phyloP scores from a whole-genome alignment of 2,113 vertebrate genomes.

The Ciconia stormi region DNA sequence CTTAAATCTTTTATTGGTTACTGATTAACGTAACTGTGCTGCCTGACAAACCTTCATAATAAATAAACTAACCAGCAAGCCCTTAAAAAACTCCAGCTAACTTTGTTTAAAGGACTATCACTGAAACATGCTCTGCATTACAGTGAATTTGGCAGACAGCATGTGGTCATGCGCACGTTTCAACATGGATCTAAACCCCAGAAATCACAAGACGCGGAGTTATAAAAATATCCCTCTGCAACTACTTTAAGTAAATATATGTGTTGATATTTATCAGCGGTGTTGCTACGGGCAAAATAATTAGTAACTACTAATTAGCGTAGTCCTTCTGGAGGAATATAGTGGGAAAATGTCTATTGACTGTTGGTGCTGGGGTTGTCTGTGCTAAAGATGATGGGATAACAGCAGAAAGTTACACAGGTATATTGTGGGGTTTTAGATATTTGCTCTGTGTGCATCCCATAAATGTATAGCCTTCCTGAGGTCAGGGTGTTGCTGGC shows the following conservation, averaged over 20 bases:
- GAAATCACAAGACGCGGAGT: conserved; percentile 55
- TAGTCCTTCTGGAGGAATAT: neutral
- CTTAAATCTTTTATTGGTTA: conserved; percentile 72
- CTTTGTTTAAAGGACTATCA: conserved; percentile 56
- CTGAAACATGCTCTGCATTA: conserved; percentile 50
- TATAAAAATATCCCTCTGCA: conserved; percentile 56
- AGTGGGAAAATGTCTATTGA: neutral
- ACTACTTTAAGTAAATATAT: conserved; percentile 63
- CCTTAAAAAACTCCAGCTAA: conserved; percentile 56
- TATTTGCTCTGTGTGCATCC: neutral
- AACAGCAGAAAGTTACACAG: neutral
- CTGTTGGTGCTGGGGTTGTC: neutral
- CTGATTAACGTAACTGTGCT: conserved; percentile 68
- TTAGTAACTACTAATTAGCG: conserved; percentile 11
- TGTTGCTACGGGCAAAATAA: conserved; percentile 24
- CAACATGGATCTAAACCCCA: conserved; percentile 66
- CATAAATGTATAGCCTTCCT: neutral
- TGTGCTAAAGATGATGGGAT: neutral
- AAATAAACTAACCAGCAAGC: conserved; percentile 61
- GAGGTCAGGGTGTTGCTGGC: neutral
- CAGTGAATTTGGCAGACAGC: conserved; percentile 68
- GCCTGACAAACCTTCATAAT: conserved; percentile 67
- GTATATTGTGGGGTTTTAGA: neutral
- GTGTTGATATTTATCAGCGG: conserved; percentile 50
- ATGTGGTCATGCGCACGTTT: conserved; percentile 57